A percentile compares a stretch with the other conserved stretches of the same genome.
Conservation (phyloP, 2,113 vertebrate species). For the Menura novaehollandiae region DNA sequence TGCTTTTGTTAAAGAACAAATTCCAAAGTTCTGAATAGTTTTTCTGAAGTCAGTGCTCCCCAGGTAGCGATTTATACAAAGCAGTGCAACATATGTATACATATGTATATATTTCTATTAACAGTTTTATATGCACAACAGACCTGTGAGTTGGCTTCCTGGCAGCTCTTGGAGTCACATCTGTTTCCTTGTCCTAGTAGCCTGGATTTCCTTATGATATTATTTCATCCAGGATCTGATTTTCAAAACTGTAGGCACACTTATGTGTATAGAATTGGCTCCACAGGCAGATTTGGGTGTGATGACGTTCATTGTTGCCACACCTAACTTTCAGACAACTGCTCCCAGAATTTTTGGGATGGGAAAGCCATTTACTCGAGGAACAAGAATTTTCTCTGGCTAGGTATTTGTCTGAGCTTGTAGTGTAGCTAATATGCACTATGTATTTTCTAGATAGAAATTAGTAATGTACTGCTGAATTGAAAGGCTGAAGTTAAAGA, state of each 20-base stretch:
- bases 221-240: neutral
- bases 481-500: neutral
- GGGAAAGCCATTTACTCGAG: neutral
- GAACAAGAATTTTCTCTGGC: conserved; percentile 11
- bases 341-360: neutral
- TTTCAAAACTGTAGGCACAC: neutral
- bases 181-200: neutral
- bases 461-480: neutral
- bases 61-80: neutral
- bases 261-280: neutral
- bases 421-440: neutral
- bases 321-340: neutral
- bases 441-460: neutral
- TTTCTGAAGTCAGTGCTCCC: neutral
- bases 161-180: neutral
- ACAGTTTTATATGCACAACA: neutral
- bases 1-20: neutral
- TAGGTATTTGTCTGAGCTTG: conserved; percentile 40
- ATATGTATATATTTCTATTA: neutral
- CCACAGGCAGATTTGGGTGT: neutral
- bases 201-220: neutral
- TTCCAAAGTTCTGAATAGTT: neutral
- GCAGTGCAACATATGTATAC: neutral
- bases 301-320: neutral
- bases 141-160: neutral